Percentiles rank a stretch among this genome's conserved stretches.
Evolutionary conservation across 1,140 invertebrate species (phyloP).

Genomic region (Subanguina moxae): DNA sequence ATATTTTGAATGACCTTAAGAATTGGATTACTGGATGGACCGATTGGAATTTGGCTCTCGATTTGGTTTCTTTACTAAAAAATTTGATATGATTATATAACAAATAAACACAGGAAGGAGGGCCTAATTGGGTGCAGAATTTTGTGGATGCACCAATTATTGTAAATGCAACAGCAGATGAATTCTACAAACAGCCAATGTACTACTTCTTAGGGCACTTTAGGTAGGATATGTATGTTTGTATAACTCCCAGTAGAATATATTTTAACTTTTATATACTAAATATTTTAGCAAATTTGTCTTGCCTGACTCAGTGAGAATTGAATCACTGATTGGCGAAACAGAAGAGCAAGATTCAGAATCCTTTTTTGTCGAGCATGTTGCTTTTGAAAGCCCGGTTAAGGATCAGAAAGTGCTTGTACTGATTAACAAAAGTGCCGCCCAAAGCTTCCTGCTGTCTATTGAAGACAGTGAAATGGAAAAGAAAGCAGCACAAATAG

Average conservation of each 20-base stretch:
- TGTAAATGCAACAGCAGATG: conserved; percentile 65
- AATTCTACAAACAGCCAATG: conserved; percentile 84
- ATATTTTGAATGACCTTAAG: conserved; percentile 34
- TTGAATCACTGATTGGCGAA: neutral
- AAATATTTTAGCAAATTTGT: conserved; percentile 20
- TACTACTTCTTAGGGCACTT: conserved; percentile 77
- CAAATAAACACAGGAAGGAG: conserved; percentile 64
- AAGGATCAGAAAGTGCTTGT: conserved; percentile 7
- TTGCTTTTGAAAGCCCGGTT: conserved; percentile 7
- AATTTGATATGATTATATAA: too few species aligned
- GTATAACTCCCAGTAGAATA: neutral
- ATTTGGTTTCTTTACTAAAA: conserved; percentile 62
- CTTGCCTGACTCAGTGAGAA: conserved; percentile 11
- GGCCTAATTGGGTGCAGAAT: conserved; percentile 72
- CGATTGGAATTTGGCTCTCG: conserved; percentile 83
- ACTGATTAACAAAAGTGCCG: neutral
- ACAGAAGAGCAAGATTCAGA: neutral
- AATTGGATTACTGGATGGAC: conserved; percentile 64
- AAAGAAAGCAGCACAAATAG: too few species aligned
- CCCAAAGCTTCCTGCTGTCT: too few species aligned
- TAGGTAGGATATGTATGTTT: conserved; percentile 18
- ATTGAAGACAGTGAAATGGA: too few species aligned
- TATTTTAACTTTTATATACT: conserved; percentile 4
- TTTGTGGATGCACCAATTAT: conserved; percentile 75
- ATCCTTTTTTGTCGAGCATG: neutral